Conservation (phyloP, 2,888 invertebrate species). For the Trachelus tabidus region DNA sequence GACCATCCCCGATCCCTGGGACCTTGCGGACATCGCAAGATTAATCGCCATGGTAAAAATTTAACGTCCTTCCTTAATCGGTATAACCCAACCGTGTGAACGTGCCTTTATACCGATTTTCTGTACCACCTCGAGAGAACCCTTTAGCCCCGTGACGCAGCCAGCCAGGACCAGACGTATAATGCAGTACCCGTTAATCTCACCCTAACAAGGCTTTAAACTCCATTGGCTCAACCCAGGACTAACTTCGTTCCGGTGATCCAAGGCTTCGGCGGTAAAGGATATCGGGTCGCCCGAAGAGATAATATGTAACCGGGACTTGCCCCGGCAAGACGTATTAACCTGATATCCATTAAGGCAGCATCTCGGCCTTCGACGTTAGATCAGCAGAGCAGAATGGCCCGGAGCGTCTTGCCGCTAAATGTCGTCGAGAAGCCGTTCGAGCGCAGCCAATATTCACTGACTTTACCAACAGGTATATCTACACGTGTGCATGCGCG, state of each 20-base stretch:
- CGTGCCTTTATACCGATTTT: not conserved
- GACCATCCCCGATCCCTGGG: not conserved
- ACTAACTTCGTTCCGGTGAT: not conserved
- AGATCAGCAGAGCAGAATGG: conserved; percentile 31
- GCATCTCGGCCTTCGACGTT: conserved; percentile 22
- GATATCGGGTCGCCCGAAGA: not conserved
- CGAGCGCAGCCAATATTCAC: conserved; percentile 46
- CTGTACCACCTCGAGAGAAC: not conserved
- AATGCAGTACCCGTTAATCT: conserved; percentile 46
- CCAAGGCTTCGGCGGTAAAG: not conserved
- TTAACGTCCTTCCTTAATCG: not conserved
- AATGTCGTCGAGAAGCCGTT: conserved; percentile 49
- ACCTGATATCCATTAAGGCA: conserved; percentile 41
- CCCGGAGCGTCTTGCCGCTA: conserved; percentile 43
- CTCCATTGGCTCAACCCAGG: conserved; percentile 33
- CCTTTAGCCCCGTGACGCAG: not conserved
- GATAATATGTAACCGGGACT: not conserved
- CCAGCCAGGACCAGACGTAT: not conserved
- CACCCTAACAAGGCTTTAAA: conserved; percentile 52
- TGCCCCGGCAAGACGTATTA: conserved; percentile 27
- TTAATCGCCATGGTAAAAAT: not conserved
- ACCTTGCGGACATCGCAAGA: not conserved
- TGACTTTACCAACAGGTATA: not conserved
- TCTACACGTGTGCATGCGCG: no score
- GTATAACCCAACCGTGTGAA: not conserved